Conservation (phyloP, 2,888 invertebrate genomes). For the Heliconius cydno region DNA sequence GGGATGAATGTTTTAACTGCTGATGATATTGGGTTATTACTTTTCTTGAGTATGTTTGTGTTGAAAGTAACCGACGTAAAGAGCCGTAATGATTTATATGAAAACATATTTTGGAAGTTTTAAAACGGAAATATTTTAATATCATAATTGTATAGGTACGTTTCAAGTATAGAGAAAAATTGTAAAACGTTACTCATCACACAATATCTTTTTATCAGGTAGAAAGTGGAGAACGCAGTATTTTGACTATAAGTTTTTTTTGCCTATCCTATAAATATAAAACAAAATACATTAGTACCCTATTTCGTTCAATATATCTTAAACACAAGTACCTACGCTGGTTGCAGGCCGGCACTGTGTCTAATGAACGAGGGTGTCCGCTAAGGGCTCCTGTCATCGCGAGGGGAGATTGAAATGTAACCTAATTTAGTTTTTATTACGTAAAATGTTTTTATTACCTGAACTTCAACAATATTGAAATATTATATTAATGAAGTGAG, state of each 20-base stretch:
- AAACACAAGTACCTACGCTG: slow-evolving; percentile 58
- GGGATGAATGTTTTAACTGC: slow-evolving; percentile 11
- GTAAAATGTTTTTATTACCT: slow-evolving; percentile 22
- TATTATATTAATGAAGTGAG: no score
- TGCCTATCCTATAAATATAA: no score
- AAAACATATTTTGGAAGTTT: background rate
- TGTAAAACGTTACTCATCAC: no score
- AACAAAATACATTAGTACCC: no score
- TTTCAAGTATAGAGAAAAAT: no score
- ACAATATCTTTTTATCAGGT: no score
- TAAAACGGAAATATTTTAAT: no score
- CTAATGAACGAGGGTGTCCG: slow-evolving; percentile 51
- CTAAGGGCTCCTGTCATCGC: slow-evolving; percentile 42
- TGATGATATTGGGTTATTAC: background rate
- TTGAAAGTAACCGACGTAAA: background rate
- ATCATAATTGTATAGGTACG: no score
- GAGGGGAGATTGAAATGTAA: slow-evolving; percentile 46
- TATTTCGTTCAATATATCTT: slow-evolving; percentile 47
- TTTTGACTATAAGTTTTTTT: no score
- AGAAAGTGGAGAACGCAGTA: no score
- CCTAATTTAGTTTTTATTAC: slow-evolving; percentile 28
- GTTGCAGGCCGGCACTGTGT: slow-evolving; percentile 57
- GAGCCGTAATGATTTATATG: background rate
- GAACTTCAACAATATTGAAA: background rate
- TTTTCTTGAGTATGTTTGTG: background rate